These are phyloP conservation scores for Plusia festucae DNA, from an alignment of 2,888 invertebrate genomes.

Conservation along the genomic window DNA sequence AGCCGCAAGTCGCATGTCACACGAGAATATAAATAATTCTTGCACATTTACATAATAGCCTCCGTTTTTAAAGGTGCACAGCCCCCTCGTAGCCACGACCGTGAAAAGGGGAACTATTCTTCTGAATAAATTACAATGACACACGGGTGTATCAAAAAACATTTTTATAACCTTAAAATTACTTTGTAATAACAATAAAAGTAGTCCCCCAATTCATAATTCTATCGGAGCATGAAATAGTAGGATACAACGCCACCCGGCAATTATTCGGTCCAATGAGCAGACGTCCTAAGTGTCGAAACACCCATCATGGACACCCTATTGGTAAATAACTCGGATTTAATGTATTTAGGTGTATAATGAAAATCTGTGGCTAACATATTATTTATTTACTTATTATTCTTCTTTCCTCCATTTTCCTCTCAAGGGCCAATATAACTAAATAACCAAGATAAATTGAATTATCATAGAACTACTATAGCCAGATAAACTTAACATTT, in stretches of 20 bases:
- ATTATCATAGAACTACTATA: slow-evolving; percentile 9
- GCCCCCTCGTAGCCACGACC: slow-evolving; percentile 45
- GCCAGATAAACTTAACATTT: slow-evolving; percentile 21
- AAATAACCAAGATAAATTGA: too few relatives aligned
- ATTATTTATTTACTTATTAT: too few relatives aligned
- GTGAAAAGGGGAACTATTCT: slow-evolving; percentile 56
- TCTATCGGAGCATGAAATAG: slow-evolving; percentile 56
- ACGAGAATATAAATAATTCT: slow-evolving; percentile 26
- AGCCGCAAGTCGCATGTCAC: slow-evolving; percentile 16
- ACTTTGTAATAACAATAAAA: slow-evolving; percentile 45
- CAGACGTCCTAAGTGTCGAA: slow-evolving; percentile 52
- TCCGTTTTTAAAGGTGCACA: slow-evolving; percentile 30
- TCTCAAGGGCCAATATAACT: too few relatives aligned
- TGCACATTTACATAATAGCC: slow-evolving; percentile 34
- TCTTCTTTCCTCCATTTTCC: too few relatives aligned
- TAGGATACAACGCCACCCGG: slow-evolving; percentile 56
- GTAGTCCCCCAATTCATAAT: slow-evolving; percentile 50
- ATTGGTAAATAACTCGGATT: slow-evolving; percentile 22
- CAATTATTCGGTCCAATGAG: slow-evolving; percentile 67
- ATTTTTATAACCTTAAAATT: slow-evolving; percentile 61
- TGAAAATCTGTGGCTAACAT: too few relatives aligned
- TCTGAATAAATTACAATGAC: slow-evolving; percentile 55
- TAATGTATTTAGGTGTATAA: too few relatives aligned
- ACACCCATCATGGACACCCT: slow-evolving; percentile 58
- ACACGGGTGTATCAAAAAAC: slow-evolving; percentile 51